Percentiles rank a stretch among this genome's conserved stretches.
These are phyloP conservation scores for Rhinopomastus cyanomelas DNA, from an alignment of 2,113 vertebrate genomes.

Conservation along the genomic window DNA sequence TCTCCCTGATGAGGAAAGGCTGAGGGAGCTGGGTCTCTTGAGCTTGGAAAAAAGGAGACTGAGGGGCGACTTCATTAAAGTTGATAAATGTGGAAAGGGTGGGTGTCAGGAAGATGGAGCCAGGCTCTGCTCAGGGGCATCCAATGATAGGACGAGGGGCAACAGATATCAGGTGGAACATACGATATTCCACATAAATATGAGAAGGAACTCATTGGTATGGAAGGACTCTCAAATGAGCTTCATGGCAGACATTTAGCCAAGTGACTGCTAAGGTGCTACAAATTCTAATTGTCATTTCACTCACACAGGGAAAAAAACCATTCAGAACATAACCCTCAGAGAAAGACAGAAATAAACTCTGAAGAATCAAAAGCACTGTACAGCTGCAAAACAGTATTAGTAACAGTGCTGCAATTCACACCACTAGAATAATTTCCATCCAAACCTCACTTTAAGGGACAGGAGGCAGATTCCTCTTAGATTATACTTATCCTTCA, in stretches of 20 bases:
- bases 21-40: too few relatives aligned
- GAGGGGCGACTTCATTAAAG: too few relatives aligned
- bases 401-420: neutral
- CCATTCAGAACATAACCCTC: neutral
- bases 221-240: fast-evolving
- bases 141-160: too few relatives aligned
- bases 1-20: too few relatives aligned
- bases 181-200: too few relatives aligned
- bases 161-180: too few relatives aligned
- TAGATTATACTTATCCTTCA: neutral
- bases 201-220: neutral
- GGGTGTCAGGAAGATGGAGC: too few relatives aligned
- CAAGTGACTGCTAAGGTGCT: neutral
- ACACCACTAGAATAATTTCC: neutral
- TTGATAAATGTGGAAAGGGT: too few relatives aligned
- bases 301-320: neutral
- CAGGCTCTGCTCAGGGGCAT: too few relatives aligned
- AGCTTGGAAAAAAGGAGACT: too few relatives aligned
- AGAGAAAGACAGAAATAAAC: neutral
- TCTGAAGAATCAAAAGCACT: neutral
- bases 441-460: neutral
- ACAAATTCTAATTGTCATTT: neutral
- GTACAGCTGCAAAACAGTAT: neutral
- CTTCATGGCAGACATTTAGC: neutral
- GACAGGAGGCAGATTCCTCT: neutral